Conservation (phyloP, 2,113 vertebrate genomes). For the Merops nubicus region DNA sequence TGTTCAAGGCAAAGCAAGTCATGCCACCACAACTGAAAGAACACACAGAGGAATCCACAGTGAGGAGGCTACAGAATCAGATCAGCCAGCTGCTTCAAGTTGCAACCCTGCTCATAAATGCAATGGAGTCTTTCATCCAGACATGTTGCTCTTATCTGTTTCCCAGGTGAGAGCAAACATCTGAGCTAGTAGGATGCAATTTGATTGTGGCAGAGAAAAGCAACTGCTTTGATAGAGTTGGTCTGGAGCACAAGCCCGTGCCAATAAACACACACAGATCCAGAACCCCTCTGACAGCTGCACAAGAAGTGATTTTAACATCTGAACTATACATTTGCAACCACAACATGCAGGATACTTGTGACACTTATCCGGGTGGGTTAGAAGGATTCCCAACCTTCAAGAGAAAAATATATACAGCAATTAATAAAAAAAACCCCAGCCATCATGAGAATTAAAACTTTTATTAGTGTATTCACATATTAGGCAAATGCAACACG, state of each 20-base stretch:
- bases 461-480: constrained; percentile 95
- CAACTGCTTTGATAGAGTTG: not conserved
- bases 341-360: not conserved
- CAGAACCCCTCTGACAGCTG: not conserved
- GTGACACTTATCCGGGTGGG: not conserved
- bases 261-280: not conserved
- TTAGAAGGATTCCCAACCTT: not conserved
- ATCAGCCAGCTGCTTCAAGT: not conserved
- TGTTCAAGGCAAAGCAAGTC: not conserved
- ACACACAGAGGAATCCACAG: not conserved
- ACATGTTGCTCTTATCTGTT: not conserved
- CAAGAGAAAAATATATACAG: not conserved
- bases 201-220: not conserved
- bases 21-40: rapidly evolving
- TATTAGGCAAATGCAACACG: constrained; percentile 93
- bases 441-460: constrained; percentile 82
- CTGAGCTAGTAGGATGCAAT: not conserved
- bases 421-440: not conserved
- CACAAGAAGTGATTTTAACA: rapidly evolving
- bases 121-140: not conserved
- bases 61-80: not conserved
- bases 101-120: not conserved
- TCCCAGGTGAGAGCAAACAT: not conserved
- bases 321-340: not conserved
- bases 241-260: not conserved